Evolutionary conservation across 2,888 invertebrate species (phyloP), one percentile per base, ranked within the genome.

Genomic region (Pherbina coryleti): DNA sequence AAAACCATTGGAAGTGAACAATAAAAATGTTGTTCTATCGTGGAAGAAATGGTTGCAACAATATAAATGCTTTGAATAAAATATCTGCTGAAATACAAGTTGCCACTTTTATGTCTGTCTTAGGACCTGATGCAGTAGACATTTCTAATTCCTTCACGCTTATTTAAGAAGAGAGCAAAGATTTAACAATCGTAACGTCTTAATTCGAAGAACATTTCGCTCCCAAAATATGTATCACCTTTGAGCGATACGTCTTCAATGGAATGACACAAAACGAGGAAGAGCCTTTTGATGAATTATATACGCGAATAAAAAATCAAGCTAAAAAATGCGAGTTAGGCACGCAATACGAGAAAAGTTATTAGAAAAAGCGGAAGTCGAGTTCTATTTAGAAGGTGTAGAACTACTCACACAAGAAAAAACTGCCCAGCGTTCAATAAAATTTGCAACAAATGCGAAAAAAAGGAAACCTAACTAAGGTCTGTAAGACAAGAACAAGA

Each of bases 201-300:
- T 7, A 37, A 37, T 37, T 37, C 8, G 37, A 37, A 37, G 37
- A 37, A 37, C 37, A 37, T 37, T 37, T 75, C 9, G 66, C 44
- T n/a, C 66, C 49, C 0, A 78, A 78, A 78, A 76, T 78, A 70
- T 79, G 79, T 73, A 75, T 79, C 19, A 81, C 79, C 0, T 80
- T 81, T 62, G 79, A 80, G 57, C 73, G 79, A 51, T 81, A 81
- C 57, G 75, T 71, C n/a, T 80, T 79, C 34, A 78, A 80, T 70
- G 79, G 62, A 70, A 71, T 80, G 28, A 71, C 31, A 0, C 78
- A 81, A 80, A 70, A 31, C n/a, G 75, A 76, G 28, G 73, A 70
- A 11, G 77, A 81, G 25, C 44, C 60, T 22, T 82, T 82, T 71
- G 78, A 82, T 62, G 74, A 80, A n/a, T 80, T 79, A 67, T 79